Conservation (phyloP, 2,888 invertebrate genomes). For the Steinernema scapterisci region DNA sequence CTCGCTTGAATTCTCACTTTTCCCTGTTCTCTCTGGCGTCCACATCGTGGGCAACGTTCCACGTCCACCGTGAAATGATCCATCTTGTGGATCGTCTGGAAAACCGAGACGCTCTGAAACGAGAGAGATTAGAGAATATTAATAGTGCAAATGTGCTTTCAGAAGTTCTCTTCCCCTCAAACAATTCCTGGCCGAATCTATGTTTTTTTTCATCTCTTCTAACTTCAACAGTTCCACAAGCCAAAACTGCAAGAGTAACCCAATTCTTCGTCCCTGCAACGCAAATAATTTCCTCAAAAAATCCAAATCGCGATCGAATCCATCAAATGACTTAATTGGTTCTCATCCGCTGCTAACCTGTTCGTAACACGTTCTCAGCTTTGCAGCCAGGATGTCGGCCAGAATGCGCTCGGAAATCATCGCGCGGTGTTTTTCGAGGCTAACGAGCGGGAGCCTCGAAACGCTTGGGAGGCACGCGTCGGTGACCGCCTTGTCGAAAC, state of each 20-base stretch:
- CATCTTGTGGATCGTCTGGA: slow-evolving; percentile 62
- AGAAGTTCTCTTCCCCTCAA: not conserved
- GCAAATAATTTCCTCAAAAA: not conserved
- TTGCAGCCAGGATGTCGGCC: slow-evolving; percentile 64
- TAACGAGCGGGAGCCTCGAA: slow-evolving; percentile 57
- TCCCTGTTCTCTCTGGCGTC: slow-evolving; percentile 59
- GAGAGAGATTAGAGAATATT: not conserved
- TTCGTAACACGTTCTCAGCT: slow-evolving; percentile 60
- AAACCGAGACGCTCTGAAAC: slow-evolving; percentile 59
- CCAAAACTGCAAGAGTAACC: not conserved
- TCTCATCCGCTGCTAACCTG: slow-evolving; percentile 46
- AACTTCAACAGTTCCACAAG: not conserved
- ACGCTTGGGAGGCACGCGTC: slow-evolving; percentile 58
- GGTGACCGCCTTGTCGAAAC: slow-evolving; percentile 52
- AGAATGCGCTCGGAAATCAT: slow-evolving; percentile 62
- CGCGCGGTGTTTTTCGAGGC: slow-evolving; percentile 61
- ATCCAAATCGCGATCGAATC: not conserved
- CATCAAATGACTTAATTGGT: not conserved
- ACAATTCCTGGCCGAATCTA: no score
- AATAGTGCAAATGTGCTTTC: not conserved
- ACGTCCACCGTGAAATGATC: slow-evolving; percentile 65
- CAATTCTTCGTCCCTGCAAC: not conserved
- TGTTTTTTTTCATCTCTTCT: no score
- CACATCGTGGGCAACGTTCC: slow-evolving; percentile 61
- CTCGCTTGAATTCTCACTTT: slow-evolving; percentile 57